phyloP scores from a whole-genome alignment of 2,797 vertebrate species.

The Siniperca obscura region DNA sequence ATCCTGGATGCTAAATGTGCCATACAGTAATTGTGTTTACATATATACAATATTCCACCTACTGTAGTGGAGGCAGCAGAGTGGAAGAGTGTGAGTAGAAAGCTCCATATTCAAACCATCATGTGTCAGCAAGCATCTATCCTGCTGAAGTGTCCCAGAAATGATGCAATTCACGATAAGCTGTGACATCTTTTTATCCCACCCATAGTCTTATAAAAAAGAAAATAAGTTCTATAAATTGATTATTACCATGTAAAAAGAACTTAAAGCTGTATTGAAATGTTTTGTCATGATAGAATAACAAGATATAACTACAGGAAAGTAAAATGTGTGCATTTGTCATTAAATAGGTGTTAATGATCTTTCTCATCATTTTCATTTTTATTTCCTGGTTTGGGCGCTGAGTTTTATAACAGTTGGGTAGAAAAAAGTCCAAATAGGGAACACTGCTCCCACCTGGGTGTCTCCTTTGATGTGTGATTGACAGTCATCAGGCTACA shows the following conservation, averaged over 20 bases:
- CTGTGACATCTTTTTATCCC: not conserved
- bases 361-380: too few relatives aligned
- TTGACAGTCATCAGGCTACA: not conserved
- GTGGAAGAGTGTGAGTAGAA: not conserved
- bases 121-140: not conserved
- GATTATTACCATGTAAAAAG: not conserved
- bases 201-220: too few relatives aligned
- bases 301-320: not conserved
- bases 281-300: not conserved
- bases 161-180: not conserved
- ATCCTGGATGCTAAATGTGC: conserved; percentile 1
- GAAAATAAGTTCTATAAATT: not conserved
- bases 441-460: not conserved
- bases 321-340: not conserved
- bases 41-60: not conserved
- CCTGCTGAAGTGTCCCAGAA: not conserved
- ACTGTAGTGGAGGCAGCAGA: not conserved
- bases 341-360: not conserved
- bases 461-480: not conserved
- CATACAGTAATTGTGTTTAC: not conserved
- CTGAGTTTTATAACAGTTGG: too few relatives aligned
- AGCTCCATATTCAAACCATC: not conserved
- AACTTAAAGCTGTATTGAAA: not conserved
- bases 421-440: too few relatives aligned
- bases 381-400: too few relatives aligned